Percentiles rank a stretch among this genome's conserved stretches.
phyloP scores from a whole-genome alignment of 1,140 invertebrate genomes.

The Lucilia cuprina region DNA sequence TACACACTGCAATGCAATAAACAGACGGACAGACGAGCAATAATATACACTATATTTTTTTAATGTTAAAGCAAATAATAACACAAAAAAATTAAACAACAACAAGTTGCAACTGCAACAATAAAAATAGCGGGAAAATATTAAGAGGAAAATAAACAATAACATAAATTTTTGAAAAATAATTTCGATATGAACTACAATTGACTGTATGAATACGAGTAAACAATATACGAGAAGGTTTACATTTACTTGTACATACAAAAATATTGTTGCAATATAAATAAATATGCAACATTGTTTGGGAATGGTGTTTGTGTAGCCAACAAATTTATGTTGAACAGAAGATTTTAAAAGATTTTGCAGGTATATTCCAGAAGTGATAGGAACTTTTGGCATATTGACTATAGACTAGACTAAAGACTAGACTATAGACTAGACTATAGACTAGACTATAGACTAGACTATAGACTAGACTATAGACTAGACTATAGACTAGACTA shows the following conservation, averaged over 20 bases:
- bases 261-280: not conserved
- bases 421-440: too few species aligned
- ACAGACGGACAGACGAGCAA: not conserved
- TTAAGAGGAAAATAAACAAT: conserved; percentile 5
- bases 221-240: not conserved
- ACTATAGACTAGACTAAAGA: too few species aligned
- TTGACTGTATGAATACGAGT: not conserved
- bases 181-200: not conserved
- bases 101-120: not conserved
- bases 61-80: not conserved
- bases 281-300: too few species aligned
- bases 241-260: not conserved
- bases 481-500: too few species aligned
- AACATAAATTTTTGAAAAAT: not conserved
- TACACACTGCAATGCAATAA: too few species aligned
- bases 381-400: too few species aligned
- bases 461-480: too few species aligned
- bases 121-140: not conserved
- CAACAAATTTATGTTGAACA: too few species aligned
- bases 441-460: too few species aligned
- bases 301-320: too few species aligned
- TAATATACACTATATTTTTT: not conserved
- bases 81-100: not conserved
- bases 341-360: too few species aligned
- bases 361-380: too few species aligned